Conservation (phyloP, 2,888 invertebrate species). For the Allophyes oxyacanthae region DNA sequence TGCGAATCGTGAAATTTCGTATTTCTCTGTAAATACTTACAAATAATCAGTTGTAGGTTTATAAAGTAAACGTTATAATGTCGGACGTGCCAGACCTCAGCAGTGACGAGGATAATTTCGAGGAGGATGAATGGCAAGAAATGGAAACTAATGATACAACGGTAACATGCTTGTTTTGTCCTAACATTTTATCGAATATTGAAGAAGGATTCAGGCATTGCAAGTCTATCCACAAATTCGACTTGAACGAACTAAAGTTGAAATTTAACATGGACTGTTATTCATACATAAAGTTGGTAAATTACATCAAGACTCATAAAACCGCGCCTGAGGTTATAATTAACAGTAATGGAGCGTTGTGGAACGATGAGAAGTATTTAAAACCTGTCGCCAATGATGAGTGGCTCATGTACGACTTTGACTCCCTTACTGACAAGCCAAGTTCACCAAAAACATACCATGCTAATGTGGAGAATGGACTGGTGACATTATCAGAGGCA, state of each 20-base stretch:
- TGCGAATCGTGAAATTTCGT: slow-evolving; percentile 14
- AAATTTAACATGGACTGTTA: slow-evolving; percentile 95
- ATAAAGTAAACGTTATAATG: slow-evolving; percentile 62
- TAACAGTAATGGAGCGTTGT: slow-evolving; percentile 86
- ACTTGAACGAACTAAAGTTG: slow-evolving; percentile 90
- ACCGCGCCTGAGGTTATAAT: slow-evolving; percentile 89
- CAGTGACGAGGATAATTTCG: slow-evolving; percentile 84
- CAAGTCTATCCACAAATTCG: slow-evolving; percentile 90
- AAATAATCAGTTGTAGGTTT: neutral
- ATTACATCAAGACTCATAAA: slow-evolving; percentile 92
- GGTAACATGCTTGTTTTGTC: slow-evolving; percentile 93
- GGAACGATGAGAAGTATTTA: slow-evolving; percentile 94
- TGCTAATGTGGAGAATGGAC: slow-evolving; percentile 90
- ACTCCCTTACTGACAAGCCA: slow-evolving; percentile 77
- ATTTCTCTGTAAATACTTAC: slow-evolving; percentile 10
- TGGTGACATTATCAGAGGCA: slow-evolving; percentile 89
- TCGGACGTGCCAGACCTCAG: slow-evolving; percentile 85
- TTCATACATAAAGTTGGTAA: slow-evolving; percentile 94
- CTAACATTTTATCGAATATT: slow-evolving; percentile 89
- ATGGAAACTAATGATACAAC: slow-evolving; percentile 80
- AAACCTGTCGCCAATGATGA: slow-evolving; percentile 94
- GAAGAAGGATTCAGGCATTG: slow-evolving; percentile 92
- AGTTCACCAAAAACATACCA: slow-evolving; percentile 85
- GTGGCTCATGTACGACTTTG: slow-evolving; percentile 95
- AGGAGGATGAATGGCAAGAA: slow-evolving; percentile 86